Conservation (phyloP, 1,140 invertebrate genomes). For the Drosophila pseudoananassae region DNA sequence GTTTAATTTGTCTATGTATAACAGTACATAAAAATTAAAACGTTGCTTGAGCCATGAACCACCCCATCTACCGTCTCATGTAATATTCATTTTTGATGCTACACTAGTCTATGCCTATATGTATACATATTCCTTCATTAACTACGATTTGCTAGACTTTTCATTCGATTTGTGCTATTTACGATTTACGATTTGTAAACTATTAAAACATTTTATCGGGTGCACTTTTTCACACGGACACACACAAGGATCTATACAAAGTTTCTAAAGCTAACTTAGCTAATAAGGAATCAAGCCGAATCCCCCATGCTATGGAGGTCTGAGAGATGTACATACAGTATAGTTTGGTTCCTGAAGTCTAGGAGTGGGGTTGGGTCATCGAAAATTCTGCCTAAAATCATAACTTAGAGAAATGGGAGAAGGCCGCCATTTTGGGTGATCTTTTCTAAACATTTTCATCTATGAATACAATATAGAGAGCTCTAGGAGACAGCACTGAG, state of each 20-base stretch:
- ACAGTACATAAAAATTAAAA: conserved; percentile 76
- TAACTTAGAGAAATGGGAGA: conserved; percentile 31
- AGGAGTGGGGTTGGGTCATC: conserved; percentile 64
- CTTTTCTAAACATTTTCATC: conserved; percentile 15
- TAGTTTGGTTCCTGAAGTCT: conserved; percentile 56
- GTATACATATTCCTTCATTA: conserved; percentile 55
- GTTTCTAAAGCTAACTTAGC: conserved; percentile 68
- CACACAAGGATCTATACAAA: conserved; percentile 66
- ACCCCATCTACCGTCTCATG: conserved; percentile 5
- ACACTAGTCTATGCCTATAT: conserved; percentile 65
- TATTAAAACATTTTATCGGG: conserved; percentile 69
- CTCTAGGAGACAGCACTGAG: conserved; percentile 74
- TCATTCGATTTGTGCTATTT: conserved; percentile 70
- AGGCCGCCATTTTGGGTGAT: conserved; percentile 56
- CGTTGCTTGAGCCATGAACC: conserved; percentile 64
- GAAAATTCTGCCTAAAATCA: conserved; percentile 33
- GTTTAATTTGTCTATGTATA: conserved; percentile 59
- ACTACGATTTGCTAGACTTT: conserved; percentile 68
- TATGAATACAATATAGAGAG: conserved; percentile 37
- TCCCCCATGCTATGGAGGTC: conserved; percentile 9
- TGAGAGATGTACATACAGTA: not conserved
- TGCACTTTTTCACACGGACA: conserved; percentile 51
- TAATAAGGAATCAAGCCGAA: conserved; percentile 38
- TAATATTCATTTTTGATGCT: conserved; percentile 63
- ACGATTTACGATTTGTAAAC: conserved; percentile 71